Evolutionary conservation across 1,140 invertebrate species (phyloP).

Genomic region (Drosophila oshimai): DNA sequence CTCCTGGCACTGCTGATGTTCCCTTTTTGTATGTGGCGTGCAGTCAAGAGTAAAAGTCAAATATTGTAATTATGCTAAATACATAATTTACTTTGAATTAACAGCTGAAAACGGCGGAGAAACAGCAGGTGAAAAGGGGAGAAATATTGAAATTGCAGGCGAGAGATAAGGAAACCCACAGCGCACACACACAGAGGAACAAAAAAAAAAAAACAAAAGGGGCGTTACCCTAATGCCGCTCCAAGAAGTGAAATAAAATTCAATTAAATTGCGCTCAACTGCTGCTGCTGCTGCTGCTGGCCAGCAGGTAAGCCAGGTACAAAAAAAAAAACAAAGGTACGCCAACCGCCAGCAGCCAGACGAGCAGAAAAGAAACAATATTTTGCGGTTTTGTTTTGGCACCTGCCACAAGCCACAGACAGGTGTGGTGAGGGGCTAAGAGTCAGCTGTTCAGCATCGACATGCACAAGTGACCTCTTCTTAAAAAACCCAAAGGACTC

Average conservation of each 20-base stretch:
- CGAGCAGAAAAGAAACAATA: constrained; percentile 30
- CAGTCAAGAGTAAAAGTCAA: constrained; percentile 80
- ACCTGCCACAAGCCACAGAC: constrained; percentile 62
- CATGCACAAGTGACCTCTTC: background rate
- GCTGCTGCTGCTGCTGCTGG: constrained; percentile 30
- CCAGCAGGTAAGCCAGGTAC: constrained; percentile 45
- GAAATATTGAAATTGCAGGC: constrained; percentile 63
- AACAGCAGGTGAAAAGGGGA: constrained; percentile 19
- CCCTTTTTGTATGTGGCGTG: constrained; percentile 34
- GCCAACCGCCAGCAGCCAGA: background rate
- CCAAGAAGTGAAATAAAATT: constrained; percentile 72
- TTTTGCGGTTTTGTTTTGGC: constrained; percentile 67
- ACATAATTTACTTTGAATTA: constrained; percentile 81
- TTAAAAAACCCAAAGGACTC: background rate
- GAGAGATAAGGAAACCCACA: constrained; percentile 49
- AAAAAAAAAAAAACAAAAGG: constrained; percentile 1
- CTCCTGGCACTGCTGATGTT: background rate
- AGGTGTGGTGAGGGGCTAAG: constrained; percentile 1
- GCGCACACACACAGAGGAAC: background rate
- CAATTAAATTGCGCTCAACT: constrained; percentile 73
- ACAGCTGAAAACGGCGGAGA: constrained; percentile 60
- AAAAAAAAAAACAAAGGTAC: constrained; percentile 8
- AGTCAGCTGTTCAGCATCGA: constrained; percentile 59
- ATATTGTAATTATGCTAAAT: constrained; percentile 81
- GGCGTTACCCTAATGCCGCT: constrained; percentile 74